Conservation (phyloP, 2,888 invertebrate species). For the Amblyjoppa fuscipennis region DNA sequence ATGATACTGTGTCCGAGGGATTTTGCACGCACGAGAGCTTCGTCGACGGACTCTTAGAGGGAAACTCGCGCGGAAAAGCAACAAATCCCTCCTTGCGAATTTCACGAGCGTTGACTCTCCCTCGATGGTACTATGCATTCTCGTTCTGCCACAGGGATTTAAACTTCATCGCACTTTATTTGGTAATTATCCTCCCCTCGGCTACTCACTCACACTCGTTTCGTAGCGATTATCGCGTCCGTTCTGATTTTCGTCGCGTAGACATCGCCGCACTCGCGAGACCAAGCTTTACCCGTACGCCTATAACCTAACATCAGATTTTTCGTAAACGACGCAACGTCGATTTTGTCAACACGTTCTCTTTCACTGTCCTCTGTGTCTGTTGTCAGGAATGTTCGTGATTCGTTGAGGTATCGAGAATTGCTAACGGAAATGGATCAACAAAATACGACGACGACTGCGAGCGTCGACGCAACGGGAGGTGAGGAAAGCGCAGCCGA, state of each 20-base stretch:
- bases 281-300: background rate
- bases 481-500: background rate
- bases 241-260: background rate
- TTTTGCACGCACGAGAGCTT: background rate
- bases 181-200: constrained; percentile 1
- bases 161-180: constrained; percentile 34
- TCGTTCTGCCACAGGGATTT: constrained; percentile 14
- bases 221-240: background rate
- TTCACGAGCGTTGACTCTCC: background rate
- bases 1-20: background rate
- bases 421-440: constrained; percentile 47
- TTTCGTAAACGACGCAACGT: background rate
- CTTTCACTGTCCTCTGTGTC: constrained; percentile 5
- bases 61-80: background rate
- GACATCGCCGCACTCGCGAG: background rate
- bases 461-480: background rate
- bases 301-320: background rate
- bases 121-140: constrained; percentile 43
- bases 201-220: background rate
- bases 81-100: background rate
- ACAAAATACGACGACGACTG: constrained; percentile 23
- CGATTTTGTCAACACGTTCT: background rate
- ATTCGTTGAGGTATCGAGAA: constrained; percentile 28
- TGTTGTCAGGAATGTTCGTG: constrained; percentile 56
- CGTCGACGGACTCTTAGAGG: background rate